These are phyloP conservation scores for Crotalus tigris DNA, from an alignment of 2,113 vertebrate species.

Conservation along the genomic window DNA sequence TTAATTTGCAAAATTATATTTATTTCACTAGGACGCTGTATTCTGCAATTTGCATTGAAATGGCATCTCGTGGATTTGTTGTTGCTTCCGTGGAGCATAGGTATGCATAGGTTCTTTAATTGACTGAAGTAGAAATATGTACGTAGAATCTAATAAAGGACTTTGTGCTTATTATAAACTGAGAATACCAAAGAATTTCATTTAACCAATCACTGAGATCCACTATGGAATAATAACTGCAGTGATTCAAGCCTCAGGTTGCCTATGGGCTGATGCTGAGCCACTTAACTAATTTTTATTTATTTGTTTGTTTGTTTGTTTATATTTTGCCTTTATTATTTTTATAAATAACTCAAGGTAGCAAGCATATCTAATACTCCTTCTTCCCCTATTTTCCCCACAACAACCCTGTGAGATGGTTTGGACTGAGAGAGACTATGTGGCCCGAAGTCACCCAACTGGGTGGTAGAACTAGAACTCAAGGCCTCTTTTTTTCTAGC, in stretches of 20 bases:
- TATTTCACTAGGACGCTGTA: constrained; percentile 84
- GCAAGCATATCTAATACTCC: neutral
- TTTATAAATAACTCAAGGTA: neutral
- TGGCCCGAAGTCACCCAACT: neutral
- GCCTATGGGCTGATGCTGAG: neutral
- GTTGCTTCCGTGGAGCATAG: constrained; percentile 95
- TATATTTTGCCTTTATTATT: neutral
- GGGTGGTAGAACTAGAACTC: neutral
- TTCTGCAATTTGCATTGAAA: constrained; percentile 87
- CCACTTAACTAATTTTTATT: neutral
- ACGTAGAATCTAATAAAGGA: neutral
- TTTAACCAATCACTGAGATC: neutral
- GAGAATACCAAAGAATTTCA: neutral
- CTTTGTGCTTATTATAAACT: neutral
- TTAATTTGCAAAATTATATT: constrained; percentile 22
- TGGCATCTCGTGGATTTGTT: constrained; percentile 92
- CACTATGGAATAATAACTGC: neutral
- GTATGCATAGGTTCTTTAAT: constrained; percentile 61
- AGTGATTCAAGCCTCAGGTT: neutral
- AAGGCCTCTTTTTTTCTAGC: neutral
- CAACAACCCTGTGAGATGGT: neutral
- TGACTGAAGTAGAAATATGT: neutral
- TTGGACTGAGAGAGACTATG: neutral
- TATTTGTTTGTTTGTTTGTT: neutral
- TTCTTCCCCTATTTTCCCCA: neutral